Percentiles rank a stretch among this genome's conserved stretches.
These are phyloP conservation scores for Peribatodes rhomboidaria DNA, from an alignment of 2,888 invertebrate genomes.

Conservation along the genomic window DNA sequence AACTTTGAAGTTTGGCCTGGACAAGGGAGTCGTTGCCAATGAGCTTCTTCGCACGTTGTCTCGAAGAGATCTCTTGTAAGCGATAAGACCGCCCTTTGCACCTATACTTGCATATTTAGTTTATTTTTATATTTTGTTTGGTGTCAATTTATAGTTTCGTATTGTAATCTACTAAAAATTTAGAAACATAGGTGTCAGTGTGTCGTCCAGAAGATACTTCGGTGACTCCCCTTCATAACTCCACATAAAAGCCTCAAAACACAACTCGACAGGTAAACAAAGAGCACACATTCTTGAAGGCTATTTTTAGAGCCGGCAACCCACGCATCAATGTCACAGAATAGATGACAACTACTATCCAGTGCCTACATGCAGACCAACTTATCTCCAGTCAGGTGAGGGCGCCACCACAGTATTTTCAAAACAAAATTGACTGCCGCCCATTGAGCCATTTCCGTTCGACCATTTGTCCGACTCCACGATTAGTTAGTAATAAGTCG, in stretches of 20 bases:
- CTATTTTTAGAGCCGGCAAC: conserved; percentile 10
- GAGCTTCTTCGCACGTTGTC: no score
- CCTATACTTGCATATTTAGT: no score
- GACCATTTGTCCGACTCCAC: not conserved
- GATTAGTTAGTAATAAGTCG: not conserved
- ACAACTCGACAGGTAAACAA: conserved; percentile 7
- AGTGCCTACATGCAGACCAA: not conserved
- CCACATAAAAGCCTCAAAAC: not conserved
- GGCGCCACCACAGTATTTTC: not conserved
- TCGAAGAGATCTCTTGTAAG: no score
- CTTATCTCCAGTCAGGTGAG: not conserved
- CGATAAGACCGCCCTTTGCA: no score
- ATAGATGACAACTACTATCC: not conserved
- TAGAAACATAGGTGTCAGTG: no score
- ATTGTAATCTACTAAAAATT: no score
- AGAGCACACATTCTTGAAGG: not conserved
- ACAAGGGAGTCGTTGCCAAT: no score
- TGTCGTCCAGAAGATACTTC: no score
- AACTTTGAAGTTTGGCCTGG: no score
- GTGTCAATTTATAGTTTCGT: no score
- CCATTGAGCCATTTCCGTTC: not conserved
- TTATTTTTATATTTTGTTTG: no score
- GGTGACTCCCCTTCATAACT: not conserved
- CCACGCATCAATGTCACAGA: conserved; percentile 9
- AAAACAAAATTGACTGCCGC: not conserved